Evolutionary conservation across 2,888 invertebrate genomes (phyloP), one percentile per base, ranked within the genome.

Genomic region (Romanomermis culicivorax): DNA sequence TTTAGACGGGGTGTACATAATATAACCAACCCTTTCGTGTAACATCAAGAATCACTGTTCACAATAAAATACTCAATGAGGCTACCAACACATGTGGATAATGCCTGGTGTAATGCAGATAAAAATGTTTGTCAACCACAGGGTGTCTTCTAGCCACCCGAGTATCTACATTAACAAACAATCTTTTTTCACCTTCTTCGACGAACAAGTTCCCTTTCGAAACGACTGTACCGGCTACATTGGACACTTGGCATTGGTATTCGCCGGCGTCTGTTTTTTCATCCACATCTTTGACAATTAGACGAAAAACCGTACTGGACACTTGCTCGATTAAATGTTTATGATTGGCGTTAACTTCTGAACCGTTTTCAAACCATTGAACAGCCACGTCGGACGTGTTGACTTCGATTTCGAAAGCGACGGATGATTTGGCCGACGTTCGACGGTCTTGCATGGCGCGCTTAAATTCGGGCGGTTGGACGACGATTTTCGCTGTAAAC

Each of bases 161-260:
- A n/a, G n/a, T n/a, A n/a, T n/a, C n/a, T n/a, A n/a, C n/a, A n/a
- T n/a, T n/a, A n/a, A n/a, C n/a, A n/a, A n/a, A n/a, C n/a, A n/a
- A n/a, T n/a, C n/a, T n/a, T 23, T 45, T 45, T 27, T 17, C 20
- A 29, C 27, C 50, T 49, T 49, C 24, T 23, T 11, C 50, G 27
- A 64, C 64, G 7, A 61, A 60, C 17, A 64, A 56, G 3, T 61
- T 63, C 2, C 63, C 64, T 56, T 62, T 60, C 29, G 57, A 55
- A 53, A 53, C 59, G 29, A 56, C 56, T 14, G 52, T 69, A 58
- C 87, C 85, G 56, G 79, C 78, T 27, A 76, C 75, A 66, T 86
- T 85, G 57, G 81, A 80, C 25, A 88, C 88, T 59, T 83, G 79
- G 50, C 85, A 85, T 0, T 85, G 85, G 70, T 91, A 93, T 45